These are phyloP conservation scores for Athalia cordata DNA, from an alignment of 2,888 invertebrate genomes.

Conservation along the genomic window DNA sequence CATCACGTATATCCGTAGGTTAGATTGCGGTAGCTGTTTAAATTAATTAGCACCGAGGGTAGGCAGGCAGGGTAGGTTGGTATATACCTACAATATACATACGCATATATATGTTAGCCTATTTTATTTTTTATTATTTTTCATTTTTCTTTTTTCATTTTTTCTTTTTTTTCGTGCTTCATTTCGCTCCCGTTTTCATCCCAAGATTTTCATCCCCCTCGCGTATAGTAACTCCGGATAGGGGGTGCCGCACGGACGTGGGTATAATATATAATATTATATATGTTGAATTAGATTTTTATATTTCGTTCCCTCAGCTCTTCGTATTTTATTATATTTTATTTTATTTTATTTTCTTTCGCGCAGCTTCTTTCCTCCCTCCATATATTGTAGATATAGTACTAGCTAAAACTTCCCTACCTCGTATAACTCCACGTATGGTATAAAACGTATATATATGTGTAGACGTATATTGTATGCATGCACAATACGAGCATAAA, in stretches of 20 bases:
- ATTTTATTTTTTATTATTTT: neutral
- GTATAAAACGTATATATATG: neutral
- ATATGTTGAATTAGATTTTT: too few relatives aligned
- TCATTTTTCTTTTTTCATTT: neutral
- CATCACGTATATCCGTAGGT: neutral
- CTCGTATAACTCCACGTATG: neutral
- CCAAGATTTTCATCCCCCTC: slow-evolving; percentile 6
- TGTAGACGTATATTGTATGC: neutral
- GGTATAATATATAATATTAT: too few relatives aligned
- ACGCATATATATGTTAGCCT: slow-evolving; percentile 21
- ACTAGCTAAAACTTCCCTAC: too few relatives aligned
- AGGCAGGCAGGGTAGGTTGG: neutral
- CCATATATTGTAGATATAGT: neutral
- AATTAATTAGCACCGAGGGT: slow-evolving; percentile 42
- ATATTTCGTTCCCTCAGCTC: too few relatives aligned
- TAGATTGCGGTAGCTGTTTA: slow-evolving; percentile 36
- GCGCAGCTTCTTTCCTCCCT: neutral
- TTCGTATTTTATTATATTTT: neutral
- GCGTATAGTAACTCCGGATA: neutral
- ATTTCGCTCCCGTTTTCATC: neutral
- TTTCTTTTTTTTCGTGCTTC: neutral
- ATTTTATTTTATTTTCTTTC: neutral
- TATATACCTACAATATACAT: neutral
- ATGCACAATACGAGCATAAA: slow-evolving; percentile 62
- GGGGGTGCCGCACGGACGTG: too few relatives aligned